Conservation (phyloP, 2,113 vertebrate genomes). For the Trichechus manatus region DNA sequence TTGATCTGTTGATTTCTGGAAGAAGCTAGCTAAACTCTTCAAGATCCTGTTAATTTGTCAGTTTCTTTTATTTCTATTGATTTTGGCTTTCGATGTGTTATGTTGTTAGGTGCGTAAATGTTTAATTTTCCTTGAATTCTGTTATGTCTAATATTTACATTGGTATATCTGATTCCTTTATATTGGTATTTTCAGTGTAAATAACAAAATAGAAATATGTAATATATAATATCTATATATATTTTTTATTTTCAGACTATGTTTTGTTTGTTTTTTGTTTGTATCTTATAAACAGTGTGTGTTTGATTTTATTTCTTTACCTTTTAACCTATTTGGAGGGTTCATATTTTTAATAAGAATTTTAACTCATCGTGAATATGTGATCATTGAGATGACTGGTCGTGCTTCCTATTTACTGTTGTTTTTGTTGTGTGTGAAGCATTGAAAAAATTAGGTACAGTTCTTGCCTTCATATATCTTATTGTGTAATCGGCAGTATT, state of each 20-base stretch:
- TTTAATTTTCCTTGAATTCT: slow-evolving; percentile 39
- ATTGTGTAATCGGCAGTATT: not conserved
- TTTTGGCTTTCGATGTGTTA: not conserved
- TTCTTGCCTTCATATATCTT: not conserved
- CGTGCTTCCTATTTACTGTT: not conserved
- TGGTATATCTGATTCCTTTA: not conserved
- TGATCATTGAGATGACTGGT: not conserved
- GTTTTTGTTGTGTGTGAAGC: not conserved
- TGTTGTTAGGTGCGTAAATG: not conserved
- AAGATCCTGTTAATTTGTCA: slow-evolving; percentile 37
- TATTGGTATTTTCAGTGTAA: not conserved
- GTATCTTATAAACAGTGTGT: not conserved
- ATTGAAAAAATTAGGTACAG: not conserved
- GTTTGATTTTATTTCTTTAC: not conserved
- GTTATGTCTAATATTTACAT: not conserved
- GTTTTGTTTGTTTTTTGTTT: not conserved
- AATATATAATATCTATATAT: not conserved
- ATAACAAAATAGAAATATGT: not conserved
- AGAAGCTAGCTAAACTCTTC: not conserved
- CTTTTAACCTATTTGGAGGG: not conserved
- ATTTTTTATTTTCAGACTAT: not conserved
- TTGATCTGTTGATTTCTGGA: not conserved
- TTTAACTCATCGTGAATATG: not conserved
- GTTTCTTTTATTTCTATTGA: not conserved
- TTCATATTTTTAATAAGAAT: slow-evolving; percentile 24